phyloP scores from a whole-genome alignment of 2,113 vertebrate genomes.

The Ophthalmolycus amberensis region DNA sequence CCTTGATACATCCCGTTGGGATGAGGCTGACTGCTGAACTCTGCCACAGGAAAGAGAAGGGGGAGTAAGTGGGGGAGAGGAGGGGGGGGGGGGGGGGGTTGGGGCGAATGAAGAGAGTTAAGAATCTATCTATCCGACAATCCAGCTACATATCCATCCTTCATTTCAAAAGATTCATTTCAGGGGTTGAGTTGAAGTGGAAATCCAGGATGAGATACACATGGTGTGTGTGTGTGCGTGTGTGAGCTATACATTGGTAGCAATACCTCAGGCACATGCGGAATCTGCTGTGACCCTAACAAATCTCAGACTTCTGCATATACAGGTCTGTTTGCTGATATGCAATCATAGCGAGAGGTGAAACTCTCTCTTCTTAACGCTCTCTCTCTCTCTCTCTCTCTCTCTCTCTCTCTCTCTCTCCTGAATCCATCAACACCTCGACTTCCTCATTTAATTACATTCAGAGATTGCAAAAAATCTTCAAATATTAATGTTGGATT shows the following conservation, averaged over 20 bases:
- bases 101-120: not conserved
- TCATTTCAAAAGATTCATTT: not conserved
- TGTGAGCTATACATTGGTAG: not conserved
- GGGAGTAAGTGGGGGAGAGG: not conserved
- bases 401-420: not conserved
- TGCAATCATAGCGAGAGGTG: conserved; percentile 19
- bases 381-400: not conserved
- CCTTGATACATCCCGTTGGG: conserved; percentile 46
- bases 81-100: not conserved
- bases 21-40: conserved; percentile 55
- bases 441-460: not conserved
- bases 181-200: not conserved
- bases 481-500: not conserved
- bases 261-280: not conserved
- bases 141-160: not conserved
- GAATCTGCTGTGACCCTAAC: conserved; percentile 32
- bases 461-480: not conserved
- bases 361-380: not conserved
- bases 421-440: not conserved
- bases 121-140: not conserved
- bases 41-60: conserved; percentile 20
- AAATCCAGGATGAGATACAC: not conserved
- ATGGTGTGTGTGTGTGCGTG: not conserved
- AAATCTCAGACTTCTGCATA: conserved; percentile 1
- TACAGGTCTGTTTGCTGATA: conserved; percentile 13